Percentiles rank a stretch among this genome's conserved stretches.
phyloP scores from a whole-genome alignment of 1,140 invertebrate species.

The Amyelois transitella region DNA sequence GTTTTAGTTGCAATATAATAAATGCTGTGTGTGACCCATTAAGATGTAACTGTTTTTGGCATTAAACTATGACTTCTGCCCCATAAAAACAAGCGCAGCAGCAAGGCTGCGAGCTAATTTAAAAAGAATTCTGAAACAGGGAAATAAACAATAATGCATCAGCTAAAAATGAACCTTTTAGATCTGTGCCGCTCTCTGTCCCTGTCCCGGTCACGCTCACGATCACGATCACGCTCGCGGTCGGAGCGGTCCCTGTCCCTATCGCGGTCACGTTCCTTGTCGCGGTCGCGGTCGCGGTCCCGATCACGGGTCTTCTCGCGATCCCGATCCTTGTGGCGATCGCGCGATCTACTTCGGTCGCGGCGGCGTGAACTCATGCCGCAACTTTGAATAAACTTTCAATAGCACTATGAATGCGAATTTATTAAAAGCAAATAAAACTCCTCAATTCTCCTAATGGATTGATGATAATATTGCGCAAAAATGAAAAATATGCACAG shows the following conservation, averaged over 20 bases:
- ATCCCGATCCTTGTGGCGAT: slow-evolving; percentile 45
- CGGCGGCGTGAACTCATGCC: slow-evolving; percentile 67
- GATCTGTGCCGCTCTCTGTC: slow-evolving; percentile 68
- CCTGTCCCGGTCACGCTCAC: slow-evolving; percentile 59
- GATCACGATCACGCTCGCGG: slow-evolving; percentile 53
- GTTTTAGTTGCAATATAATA: neutral
- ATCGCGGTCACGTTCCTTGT: slow-evolving; percentile 65
- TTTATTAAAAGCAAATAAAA: too few species aligned
- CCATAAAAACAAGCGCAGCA: too few species aligned
- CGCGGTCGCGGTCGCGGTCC: slow-evolving; percentile 55
- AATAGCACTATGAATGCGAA: too few species aligned
- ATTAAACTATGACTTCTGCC: too few species aligned
- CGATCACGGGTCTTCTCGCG: slow-evolving; percentile 44
- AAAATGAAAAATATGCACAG: too few species aligned
- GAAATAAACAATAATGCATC: neutral
- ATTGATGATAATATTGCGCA: too few species aligned
- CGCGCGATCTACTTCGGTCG: slow-evolving; percentile 39
- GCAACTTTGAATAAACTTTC: neutral
- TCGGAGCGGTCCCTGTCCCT: slow-evolving; percentile 41
- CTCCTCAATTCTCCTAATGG: too few species aligned
- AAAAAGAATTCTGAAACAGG: too few species aligned
- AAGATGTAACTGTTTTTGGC: too few species aligned
- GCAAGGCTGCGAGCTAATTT: too few species aligned
- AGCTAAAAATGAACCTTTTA: slow-evolving; percentile 51
- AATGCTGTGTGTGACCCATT: too few species aligned